Conservation (phyloP, 2,797 vertebrate genomes). For the Rhinoraja longicauda region DNA sequence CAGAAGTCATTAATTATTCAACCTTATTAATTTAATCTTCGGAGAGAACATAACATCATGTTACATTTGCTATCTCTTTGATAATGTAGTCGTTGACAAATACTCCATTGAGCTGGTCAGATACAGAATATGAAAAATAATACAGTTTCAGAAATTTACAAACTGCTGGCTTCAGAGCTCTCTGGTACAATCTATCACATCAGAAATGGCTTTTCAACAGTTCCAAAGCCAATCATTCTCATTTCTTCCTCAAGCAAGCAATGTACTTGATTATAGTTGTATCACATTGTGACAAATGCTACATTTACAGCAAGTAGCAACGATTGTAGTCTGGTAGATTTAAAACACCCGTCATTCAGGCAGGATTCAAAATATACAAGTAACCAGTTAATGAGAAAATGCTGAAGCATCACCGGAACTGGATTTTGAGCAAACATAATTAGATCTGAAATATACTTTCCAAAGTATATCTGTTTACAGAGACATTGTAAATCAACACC, state of each 20-base stretch:
- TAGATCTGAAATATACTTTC: background rate
- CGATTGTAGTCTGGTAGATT: background rate
- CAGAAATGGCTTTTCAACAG: background rate
- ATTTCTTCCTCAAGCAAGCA: conserved; percentile 35
- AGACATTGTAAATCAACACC: background rate
- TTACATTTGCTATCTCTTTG: conserved; percentile 31
- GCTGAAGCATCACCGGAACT: background rate
- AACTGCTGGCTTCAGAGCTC: background rate
- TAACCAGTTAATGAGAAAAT: background rate
- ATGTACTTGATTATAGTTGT: background rate
- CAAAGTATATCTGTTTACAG: background rate
- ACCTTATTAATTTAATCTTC: conserved; percentile 40
- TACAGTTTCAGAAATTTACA: conserved; percentile 1
- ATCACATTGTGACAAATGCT: background rate
- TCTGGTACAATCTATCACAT: conserved; percentile 13
- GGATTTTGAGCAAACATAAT: background rate
- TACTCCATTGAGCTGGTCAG: background rate
- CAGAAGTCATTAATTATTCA: conserved; percentile 7
- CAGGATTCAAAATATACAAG: background rate
- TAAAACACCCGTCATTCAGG: background rate
- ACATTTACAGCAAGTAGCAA: background rate
- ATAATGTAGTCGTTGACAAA: conserved; percentile 26
- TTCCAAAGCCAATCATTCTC: background rate
- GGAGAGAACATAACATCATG: conserved; percentile 34
- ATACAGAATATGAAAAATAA: conserved; percentile 23